phyloP scores from a whole-genome alignment of 2,797 vertebrate genomes.

The Myotis pilosus region DNA sequence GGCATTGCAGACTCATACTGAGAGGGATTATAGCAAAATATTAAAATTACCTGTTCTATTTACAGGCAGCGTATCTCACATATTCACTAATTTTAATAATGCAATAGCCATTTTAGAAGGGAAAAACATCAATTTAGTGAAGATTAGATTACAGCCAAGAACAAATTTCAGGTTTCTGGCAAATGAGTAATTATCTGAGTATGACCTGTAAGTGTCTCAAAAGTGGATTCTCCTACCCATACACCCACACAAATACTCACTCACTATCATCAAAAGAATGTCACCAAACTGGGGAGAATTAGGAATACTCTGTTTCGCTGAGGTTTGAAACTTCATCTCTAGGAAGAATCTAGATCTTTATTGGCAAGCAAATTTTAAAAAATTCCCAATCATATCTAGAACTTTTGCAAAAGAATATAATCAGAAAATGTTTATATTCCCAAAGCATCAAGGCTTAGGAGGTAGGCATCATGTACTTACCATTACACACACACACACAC shows the following conservation, averaged over 20 bases:
- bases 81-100: constrained; percentile 46
- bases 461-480: background rate
- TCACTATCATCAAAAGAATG: background rate
- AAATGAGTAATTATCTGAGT: background rate
- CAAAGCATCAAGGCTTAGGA: background rate
- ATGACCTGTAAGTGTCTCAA: background rate
- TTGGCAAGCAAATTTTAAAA: background rate
- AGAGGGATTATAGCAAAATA: constrained; percentile 43
- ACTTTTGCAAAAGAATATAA: background rate
- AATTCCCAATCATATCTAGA: background rate
- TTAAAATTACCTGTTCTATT: constrained; percentile 47
- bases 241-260: background rate
- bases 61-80: background rate
- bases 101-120: background rate
- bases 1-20: constrained; percentile 16
- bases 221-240: background rate
- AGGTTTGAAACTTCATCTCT: background rate
- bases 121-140: background rate
- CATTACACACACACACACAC: background rate
- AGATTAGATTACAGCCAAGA: constrained; percentile 25
- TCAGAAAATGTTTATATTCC: background rate
- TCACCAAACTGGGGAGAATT: background rate
- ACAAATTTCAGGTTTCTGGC: background rate
- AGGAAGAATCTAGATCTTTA: constrained; percentile 7
- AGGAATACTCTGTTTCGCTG: background rate